Conservation (phyloP, 2,113 vertebrate species). For the Pica pica region DNA sequence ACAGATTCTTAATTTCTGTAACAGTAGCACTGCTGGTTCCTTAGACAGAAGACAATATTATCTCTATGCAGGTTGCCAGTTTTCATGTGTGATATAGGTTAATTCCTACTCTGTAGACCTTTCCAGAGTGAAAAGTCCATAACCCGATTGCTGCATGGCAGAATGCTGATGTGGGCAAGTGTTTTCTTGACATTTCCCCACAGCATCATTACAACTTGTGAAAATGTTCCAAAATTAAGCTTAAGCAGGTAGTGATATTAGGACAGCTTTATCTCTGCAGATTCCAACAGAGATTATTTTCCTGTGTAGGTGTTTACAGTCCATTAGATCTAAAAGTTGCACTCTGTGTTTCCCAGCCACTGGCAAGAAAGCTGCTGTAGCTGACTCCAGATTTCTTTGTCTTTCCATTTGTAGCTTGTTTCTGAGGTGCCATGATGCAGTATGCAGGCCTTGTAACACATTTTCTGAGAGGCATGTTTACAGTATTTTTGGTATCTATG, state of each 20-base stretch:
- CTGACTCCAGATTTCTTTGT: not conserved
- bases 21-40: not conserved
- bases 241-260: not conserved
- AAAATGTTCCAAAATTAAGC: not conserved
- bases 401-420: not conserved
- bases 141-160: not conserved
- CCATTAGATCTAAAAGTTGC: not conserved
- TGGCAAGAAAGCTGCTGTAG: not conserved
- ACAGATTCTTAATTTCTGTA: not conserved
- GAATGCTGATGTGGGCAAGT: not conserved
- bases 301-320: rapidly evolving
- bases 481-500: not conserved
- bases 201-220: not conserved
- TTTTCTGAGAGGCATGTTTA: not conserved
- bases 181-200: not conserved
- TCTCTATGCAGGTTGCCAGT: not conserved
- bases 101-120: not conserved
- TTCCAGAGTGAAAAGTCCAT: not conserved
- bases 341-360: not conserved
- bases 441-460: not conserved
- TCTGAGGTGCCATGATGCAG: not conserved
- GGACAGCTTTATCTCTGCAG: not conserved
- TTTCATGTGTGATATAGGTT: not conserved
- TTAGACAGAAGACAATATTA: not conserved
- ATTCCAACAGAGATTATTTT: not conserved